phyloP scores from a whole-genome alignment of 2,797 vertebrate genomes.

The Danionella dracula region DNA sequence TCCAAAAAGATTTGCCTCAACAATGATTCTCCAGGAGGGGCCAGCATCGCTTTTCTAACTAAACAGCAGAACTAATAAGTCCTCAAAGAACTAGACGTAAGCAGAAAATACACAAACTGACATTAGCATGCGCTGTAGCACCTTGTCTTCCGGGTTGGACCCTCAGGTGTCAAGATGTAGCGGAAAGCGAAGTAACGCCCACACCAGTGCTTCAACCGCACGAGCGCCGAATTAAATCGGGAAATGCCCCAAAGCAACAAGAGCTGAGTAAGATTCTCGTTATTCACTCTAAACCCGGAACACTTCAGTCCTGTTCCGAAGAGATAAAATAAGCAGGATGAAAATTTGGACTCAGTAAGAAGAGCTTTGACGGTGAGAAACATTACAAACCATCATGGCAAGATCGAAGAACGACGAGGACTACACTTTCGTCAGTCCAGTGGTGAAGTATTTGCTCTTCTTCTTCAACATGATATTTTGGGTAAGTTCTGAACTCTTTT shows the following conservation, averaged over 20 bases:
- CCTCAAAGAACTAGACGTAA: no score
- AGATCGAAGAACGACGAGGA: conserved; percentile 57
- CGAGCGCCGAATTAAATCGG: not conserved
- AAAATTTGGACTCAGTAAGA: not conserved
- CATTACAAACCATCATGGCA: conserved; percentile 55
- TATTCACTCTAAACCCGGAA: no score
- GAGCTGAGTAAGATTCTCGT: no score
- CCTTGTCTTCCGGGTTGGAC: no score
- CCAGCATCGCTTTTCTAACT: not conserved
- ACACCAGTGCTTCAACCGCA: not conserved
- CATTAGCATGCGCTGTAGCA: no score
- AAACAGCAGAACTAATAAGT: not conserved
- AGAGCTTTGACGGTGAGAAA: not conserved
- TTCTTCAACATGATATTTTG: conserved; percentile 86
- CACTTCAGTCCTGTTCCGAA: no score
- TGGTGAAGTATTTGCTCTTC: conserved; percentile 86
- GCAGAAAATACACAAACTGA: no score
- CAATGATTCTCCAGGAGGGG: not conserved
- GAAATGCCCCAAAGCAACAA: conserved; percentile 8
- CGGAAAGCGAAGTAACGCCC: not conserved
- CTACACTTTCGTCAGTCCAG: conserved; percentile 76
- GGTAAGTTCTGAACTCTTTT: conserved; percentile 68
- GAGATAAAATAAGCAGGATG: not conserved
- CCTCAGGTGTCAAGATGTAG: not conserved
- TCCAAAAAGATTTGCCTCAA: no score